phyloP scores from a whole-genome alignment of 2,797 vertebrate species.

The Neopelma chrysocephalum region DNA sequence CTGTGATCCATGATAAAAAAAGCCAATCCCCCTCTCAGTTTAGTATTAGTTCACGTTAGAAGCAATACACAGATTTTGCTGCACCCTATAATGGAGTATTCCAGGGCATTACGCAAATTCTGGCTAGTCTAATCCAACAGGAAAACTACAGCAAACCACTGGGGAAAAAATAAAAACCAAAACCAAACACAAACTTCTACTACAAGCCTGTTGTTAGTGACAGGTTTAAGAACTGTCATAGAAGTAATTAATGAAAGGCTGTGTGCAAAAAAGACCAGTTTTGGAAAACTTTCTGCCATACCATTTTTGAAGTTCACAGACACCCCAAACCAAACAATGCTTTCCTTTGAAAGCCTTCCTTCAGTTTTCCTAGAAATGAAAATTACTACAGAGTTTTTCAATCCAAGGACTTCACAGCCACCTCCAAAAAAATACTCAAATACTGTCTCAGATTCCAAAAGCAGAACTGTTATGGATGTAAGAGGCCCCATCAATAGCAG shows the following conservation, averaged over 20 bases:
- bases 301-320: neutral
- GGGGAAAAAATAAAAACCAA: neutral
- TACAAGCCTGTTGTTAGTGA: neutral
- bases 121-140: neutral
- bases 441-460: neutral
- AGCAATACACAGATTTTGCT: neutral
- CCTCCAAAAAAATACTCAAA: accelerated
- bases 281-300: neutral
- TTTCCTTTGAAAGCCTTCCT: neutral
- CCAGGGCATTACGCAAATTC: neutral
- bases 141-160: neutral
- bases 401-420: neutral
- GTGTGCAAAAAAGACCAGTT: accelerated
- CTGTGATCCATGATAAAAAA: neutral
- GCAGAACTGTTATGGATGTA: neutral
- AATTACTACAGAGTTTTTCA: neutral
- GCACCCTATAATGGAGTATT: neutral
- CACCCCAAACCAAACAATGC: neutral
- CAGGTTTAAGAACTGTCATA: neutral
- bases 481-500: neutral
- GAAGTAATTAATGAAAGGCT: neutral
- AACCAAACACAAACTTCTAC: neutral
- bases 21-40: neutral
- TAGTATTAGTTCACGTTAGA: neutral
- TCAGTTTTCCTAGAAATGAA: neutral